Evolutionary conservation across 2,888 invertebrate genomes (phyloP), one percentile per base, ranked within the genome.

Genomic region (Drosophila birchii): DNA sequence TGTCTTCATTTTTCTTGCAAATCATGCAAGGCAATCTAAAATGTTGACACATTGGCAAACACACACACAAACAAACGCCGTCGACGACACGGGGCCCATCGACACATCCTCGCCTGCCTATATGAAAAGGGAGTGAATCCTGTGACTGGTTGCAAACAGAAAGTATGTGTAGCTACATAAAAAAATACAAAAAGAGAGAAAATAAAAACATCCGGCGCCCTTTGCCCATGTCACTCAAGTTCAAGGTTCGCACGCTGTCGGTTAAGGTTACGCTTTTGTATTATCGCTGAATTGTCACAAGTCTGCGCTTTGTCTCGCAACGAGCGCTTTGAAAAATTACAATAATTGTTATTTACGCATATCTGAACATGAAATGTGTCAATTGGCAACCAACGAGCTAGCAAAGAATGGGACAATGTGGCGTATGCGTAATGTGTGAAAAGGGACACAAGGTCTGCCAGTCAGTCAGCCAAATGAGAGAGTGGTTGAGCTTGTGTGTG

Each of bases 1-100:
- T 84, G 88, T 88, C 81, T 84, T 86, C 88, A 84, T 88, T 86
- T 88, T 88, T 85, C 89, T 86, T 88, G 84, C 89, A 75, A 88
- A 88, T 85, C 84, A 85, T 85, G 88, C 89, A 85, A 79, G 81
- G 87, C 88, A 79, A 88, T 86, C 84, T 74, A 74, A 88, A 62
- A 78, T 81, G 84, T 88, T 86, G 84, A 86, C 84, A 85, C 81
- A 88, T 81, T 79, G 74, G 78, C 80, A 77, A 77, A 77, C 81
- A 77, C 9, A 53, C 9, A 51, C 51, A 34, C 5, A 26, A 34
- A 34, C 5, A 26, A 34, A 36, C 67, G 44, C 51, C 63, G 51
- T 45, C 44, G 51, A 20, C 20, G 18, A 51, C 51, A 36, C 51
- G 51, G 59, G 67, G 56, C 56, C 56, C 69, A 68, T 69, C 68